Evolutionary conservation across 2,113 vertebrate genomes (phyloP).

Genomic region (Zosterops hypoxanthus): DNA sequence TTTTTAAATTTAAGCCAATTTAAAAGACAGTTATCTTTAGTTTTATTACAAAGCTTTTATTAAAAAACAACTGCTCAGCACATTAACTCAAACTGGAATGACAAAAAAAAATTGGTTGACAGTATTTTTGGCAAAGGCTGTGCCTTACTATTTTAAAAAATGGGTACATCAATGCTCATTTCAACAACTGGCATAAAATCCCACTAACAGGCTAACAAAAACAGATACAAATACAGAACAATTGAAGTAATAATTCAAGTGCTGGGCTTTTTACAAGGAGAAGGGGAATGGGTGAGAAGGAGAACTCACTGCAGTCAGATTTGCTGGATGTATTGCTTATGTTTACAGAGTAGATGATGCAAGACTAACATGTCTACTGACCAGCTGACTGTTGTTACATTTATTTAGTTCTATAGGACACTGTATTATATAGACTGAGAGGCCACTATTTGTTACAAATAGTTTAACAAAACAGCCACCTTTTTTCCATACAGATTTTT

Average conservation of each 20-base stretch:
- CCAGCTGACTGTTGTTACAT: constrained; percentile 65
- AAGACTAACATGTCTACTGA: constrained; percentile 48
- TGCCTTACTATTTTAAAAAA: constrained; percentile 77
- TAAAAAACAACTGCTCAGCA: constrained; percentile 85
- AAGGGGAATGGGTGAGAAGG: constrained; percentile 66
- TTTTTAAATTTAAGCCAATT: not conserved
- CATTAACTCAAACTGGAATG: constrained; percentile 84
- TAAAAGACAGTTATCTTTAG: constrained; percentile 11
- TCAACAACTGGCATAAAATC: constrained; percentile 86
- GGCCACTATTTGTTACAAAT: constrained; percentile 87
- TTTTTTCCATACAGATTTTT: constrained; percentile 43
- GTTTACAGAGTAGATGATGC: constrained; percentile 66
- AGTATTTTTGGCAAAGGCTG: constrained; percentile 78
- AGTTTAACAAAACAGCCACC: constrained; percentile 83
- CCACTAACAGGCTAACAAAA: constrained; percentile 84
- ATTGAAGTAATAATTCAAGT: constrained; percentile 84
- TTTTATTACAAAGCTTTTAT: constrained; percentile 89
- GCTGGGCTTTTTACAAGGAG: constrained; percentile 84
- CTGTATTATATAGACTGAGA: constrained; percentile 80
- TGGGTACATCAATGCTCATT: constrained; percentile 80
- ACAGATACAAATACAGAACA: constrained; percentile 86
- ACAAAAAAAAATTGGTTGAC: constrained; percentile 70
- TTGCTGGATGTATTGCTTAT: constrained; percentile 67
- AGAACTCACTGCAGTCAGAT: constrained; percentile 74
- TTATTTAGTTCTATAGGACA: constrained; percentile 81